A percentile compares a stretch with the other conserved stretches of the same genome.
Conservation (phyloP, 2,113 vertebrate species). For the Chitala chitala region DNA sequence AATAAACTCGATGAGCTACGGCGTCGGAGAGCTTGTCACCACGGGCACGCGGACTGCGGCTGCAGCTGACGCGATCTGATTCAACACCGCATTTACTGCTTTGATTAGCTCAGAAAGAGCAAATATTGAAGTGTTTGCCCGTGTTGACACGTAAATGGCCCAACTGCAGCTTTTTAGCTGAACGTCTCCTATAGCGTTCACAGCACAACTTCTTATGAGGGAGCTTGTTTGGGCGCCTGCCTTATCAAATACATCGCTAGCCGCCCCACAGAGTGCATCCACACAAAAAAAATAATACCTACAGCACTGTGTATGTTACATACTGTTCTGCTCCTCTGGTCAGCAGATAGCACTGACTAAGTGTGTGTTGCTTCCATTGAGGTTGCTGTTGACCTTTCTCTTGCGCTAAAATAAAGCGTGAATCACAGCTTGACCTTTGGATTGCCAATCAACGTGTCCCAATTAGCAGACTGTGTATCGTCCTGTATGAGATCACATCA, state of each 20-base stretch:
- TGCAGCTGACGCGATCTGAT: background rate
- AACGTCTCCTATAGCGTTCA: no score
- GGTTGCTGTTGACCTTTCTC: background rate
- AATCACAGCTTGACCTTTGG: slow-evolving; percentile 22
- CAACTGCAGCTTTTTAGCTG: no score
- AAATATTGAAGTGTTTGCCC: no score
- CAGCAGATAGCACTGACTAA: background rate
- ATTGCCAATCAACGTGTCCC: slow-evolving; percentile 11
- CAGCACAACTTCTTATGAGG: no score
- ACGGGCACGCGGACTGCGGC: background rate
- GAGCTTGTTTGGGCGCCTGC: no score
- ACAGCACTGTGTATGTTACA: no score
- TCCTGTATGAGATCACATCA: slow-evolving; percentile 22
- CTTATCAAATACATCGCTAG: no score
- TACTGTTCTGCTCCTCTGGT: no score
- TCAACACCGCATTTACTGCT: no score
- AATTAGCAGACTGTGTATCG: slow-evolving; percentile 13
- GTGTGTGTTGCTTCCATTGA: background rate
- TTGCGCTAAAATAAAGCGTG: slow-evolving; percentile 5
- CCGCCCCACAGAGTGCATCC: background rate
- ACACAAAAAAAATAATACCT: background rate
- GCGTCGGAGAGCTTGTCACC: background rate
- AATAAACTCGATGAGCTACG: background rate
- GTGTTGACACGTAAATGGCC: no score
- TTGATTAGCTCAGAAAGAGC: no score